Evolutionary conservation across 2,113 vertebrate species (phyloP).

Genomic region (Gulo gulo): DNA sequence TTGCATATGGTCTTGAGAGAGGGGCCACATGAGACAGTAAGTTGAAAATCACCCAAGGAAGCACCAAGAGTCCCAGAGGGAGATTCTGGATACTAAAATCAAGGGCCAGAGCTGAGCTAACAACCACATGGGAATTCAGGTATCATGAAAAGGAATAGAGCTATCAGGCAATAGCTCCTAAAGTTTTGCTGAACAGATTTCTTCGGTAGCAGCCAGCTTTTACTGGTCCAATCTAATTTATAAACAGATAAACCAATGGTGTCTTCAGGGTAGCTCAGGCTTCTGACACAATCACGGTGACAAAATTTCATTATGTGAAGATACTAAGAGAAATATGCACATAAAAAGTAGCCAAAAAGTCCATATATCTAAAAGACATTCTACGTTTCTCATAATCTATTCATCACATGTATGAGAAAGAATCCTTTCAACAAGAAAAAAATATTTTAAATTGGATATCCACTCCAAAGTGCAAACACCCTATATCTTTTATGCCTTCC

Average conservation of each 20-base stretch:
- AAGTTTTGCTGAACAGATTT: neutral
- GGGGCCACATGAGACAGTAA: neutral
- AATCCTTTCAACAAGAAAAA: conserved; percentile 16
- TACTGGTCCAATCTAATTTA: neutral
- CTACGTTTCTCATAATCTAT: neutral
- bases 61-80: neutral
- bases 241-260: conserved; percentile 32
- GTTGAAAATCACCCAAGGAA: neutral
- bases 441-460: neutral
- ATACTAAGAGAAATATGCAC: neutral
- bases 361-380: conserved; percentile 28
- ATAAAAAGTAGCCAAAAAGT: conserved; percentile 12
- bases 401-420: neutral
- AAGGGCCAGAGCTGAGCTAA: neutral
- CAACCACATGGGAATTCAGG: neutral
- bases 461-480: neutral
- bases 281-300: conserved; percentile 1
- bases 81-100: neutral
- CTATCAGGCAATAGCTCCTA: neutral
- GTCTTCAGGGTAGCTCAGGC: neutral
- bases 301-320: conserved; percentile 14
- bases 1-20: neutral
- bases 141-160: neutral
- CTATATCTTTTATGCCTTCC: neutral
- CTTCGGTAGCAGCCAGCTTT: neutral